These are phyloP conservation scores for Darevskia mixta DNA, from an alignment of 2,797 vertebrate genomes.

Conservation along the genomic window DNA sequence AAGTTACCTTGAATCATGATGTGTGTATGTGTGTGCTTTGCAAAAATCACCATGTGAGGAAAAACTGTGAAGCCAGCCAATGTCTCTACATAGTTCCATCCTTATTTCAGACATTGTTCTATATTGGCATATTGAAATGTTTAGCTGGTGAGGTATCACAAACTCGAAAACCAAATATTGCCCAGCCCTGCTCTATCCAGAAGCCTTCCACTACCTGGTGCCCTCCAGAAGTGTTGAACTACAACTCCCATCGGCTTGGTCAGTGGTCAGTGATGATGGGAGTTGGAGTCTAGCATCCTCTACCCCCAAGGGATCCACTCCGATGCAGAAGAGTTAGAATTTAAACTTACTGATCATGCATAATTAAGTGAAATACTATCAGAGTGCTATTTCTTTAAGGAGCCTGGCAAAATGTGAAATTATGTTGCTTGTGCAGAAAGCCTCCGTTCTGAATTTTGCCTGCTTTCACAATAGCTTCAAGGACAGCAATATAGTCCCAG, in stretches of 20 bases:
- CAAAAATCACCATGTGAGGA: too few species aligned
- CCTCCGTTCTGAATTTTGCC: conserved; percentile 35
- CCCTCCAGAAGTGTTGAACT: too few species aligned
- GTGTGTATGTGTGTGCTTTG: too few species aligned
- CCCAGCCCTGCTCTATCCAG: background rate
- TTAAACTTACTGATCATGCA: background rate
- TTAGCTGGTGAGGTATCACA: too few species aligned
- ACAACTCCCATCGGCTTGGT: too few species aligned
- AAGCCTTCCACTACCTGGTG: background rate
- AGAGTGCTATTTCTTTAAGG: background rate
- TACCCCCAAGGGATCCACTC: background rate
- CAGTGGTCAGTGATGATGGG: too few species aligned
- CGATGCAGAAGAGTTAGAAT: background rate
- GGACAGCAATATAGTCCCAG: too few species aligned
- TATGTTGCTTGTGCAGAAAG: background rate
- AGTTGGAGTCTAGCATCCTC: background rate
- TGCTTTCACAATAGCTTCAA: conserved; percentile 11
- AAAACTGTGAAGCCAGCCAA: too few species aligned
- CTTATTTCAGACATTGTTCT: background rate
- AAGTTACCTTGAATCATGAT: too few species aligned
- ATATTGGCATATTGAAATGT: too few species aligned
- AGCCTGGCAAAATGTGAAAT: conserved; percentile 7
- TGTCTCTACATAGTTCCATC: too few species aligned
- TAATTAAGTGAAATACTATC: background rate
- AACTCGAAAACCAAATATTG: too few species aligned